Base-by-base conservation (phyloP, 1,140 invertebrate genomes). In the Drosophila littoralis region DNA sequence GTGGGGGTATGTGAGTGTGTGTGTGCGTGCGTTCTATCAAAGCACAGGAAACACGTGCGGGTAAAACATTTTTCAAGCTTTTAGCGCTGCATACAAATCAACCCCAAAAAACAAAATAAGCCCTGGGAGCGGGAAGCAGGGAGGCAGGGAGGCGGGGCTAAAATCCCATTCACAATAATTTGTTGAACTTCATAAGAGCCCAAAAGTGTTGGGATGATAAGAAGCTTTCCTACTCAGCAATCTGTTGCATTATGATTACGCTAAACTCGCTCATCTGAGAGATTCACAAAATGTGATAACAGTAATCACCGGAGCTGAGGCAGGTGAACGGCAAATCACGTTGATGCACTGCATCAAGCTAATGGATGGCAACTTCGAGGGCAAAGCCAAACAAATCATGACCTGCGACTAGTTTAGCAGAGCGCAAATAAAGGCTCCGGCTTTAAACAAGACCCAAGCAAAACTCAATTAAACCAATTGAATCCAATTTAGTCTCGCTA, bases 31-130 rank as follows among this genome's bases (percentile, higher is more conserved):
- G 66, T 85, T 86, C 83, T 73, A 86, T 86, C 76, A 86, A 88
- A 84, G 84, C 84, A 71, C 84, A 89, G 84, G 84, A 89, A 89
- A 89, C 84, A 89, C 84, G 84, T 89, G 84, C 85, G 84, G 85
- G 78, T 75, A 79, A 88, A 89, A 90, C 84, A 89, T 89, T 89
- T 88, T 89, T 89, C 85, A 89, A 90, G 84, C 84, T 89, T 89
- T 89, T 89, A 89, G 81, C 84, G 81, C 84, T 89, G 84, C 84
- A 89, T 89, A 89, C 84, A 90, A 89, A 89, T 89, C 85, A 89
- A 85, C 84, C 84, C 85, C 77, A 42, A 88, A 88, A 75, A 75
- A 59, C 58, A 65, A 71, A 67, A 76, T 9, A 64, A 61, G 36
- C 1, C 33, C 13, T 38, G 2, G 8, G 43, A 46, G 3, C 0